Evolutionary conservation across 2,888 invertebrate genomes (phyloP).

Genomic region (Pediacus dermestoides): DNA sequence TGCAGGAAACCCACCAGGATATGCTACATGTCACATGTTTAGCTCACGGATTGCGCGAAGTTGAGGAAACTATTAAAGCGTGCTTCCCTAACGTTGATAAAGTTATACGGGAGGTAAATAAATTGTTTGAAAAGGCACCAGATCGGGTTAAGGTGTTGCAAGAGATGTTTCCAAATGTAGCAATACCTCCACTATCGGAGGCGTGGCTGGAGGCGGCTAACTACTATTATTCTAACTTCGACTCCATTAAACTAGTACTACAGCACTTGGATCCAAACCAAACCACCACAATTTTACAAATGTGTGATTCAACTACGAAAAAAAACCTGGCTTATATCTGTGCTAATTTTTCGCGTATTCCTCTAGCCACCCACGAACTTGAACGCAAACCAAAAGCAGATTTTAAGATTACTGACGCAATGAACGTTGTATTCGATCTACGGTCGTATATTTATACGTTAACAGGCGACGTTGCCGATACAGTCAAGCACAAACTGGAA

Average conservation of each 20-base stretch:
- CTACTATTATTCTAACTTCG: conserved; percentile 29
- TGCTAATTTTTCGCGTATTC: no score
- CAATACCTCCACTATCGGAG: conserved; percentile 36
- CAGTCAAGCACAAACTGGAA: no score
- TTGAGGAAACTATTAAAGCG: conserved; percentile 31
- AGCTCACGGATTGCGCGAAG: conserved; percentile 34
- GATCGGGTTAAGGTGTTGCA: conserved; percentile 29
- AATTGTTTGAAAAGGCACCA: conserved; percentile 36
- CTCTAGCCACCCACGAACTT: no score
- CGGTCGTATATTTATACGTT: no score
- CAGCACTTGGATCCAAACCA: no score
- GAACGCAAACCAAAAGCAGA: no score
- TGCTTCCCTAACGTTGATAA: conserved; percentile 29
- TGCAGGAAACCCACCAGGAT: conserved; percentile 31
- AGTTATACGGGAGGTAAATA: conserved; percentile 31
- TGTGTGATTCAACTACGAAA: no score
- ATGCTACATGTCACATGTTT: conserved; percentile 37
- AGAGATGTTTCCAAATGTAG: conserved; percentile 29
- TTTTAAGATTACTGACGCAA: no score
- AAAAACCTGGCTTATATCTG: no score
- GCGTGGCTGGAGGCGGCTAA: conserved; percentile 29
- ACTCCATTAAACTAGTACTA: conserved; percentile 9
- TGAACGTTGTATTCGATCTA: no score
- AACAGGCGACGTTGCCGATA: no score
- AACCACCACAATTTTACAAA: no score